Base-by-base conservation (phyloP, 2,113 vertebrate species). In the Carassius gibelio region DNA sequence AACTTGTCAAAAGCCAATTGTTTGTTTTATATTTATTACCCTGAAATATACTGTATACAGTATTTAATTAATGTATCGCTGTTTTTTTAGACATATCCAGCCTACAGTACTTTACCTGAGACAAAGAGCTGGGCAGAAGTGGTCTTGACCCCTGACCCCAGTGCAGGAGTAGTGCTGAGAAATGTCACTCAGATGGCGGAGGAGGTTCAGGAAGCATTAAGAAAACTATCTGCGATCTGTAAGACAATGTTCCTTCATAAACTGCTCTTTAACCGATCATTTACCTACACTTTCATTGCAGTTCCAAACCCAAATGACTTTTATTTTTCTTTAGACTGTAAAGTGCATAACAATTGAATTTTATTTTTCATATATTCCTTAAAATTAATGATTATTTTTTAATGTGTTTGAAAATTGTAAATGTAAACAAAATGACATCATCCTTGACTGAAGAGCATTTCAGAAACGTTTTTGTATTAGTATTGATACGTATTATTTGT, bases 171-270 rank as follows among this genome's bases (percentile, higher is more conserved):
- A 13, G 80, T 93, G 17, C 85, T 94, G 78, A 90, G 62, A 45
- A 89, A 85, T 19, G 64, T 94, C 85, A 92, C 74, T 88, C 87
- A 91, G 17, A 85, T 86, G 83, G 76, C 93, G 72, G 91, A 92
- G 30, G 83, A 26, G n/a, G 62, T 93, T 59, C 86, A 91, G 85
- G 90, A 92, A 1, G 90, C 92, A 23, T 69, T 95, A 55, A 69
- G 23, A 7, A 92, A 83, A 71, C 88, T 95, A 9, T 87, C 90
- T 1, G 88, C 92, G 85, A 62, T 76, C 83, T 91, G 93, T 94
- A 87, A 91, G 93, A 90, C 19, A 71, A 5, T 23, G 14, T 55
- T 83, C 13, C 71, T 79, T 38, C 2, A 23, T 84, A 3, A 71
- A 50, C n/a, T 75, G n/a, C 45, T 75, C 13, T 48, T 75, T 36